A percentile compares a stretch with the other conserved stretches of the same genome.
These are phyloP conservation scores for Rhabdophis nuchalis DNA, from an alignment of 2,797 vertebrate genomes.

Conservation along the genomic window DNA sequence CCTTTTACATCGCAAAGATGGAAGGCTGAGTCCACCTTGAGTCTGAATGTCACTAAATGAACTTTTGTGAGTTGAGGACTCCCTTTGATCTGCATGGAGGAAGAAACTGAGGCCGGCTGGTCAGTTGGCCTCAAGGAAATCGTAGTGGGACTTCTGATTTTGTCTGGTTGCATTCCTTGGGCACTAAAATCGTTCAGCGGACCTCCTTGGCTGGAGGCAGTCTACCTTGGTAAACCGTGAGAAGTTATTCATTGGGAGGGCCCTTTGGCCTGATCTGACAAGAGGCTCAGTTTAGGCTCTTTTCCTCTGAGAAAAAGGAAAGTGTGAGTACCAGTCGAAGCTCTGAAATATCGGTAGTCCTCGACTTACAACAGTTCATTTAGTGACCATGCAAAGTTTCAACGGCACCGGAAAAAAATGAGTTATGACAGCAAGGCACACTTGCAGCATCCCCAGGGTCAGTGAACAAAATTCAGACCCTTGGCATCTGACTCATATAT, in stretches of 20 bases:
- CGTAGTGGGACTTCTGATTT: background rate
- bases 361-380: background rate
- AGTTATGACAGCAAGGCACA: background rate
- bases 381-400: background rate
- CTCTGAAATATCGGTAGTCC: background rate
- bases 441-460: background rate
- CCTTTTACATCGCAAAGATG: too few relatives aligned
- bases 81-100: background rate
- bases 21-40: too few relatives aligned
- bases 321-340: background rate
- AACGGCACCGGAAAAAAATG: background rate
- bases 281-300: background rate
- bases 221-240: background rate
- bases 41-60: background rate
- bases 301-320: background rate
- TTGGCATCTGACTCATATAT: background rate
- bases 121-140: background rate
- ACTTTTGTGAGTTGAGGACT: background rate
- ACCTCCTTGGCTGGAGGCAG: background rate
- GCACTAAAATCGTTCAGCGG: background rate
- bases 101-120: background rate
- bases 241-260: background rate
- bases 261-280: background rate
- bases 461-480: background rate
- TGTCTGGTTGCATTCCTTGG: background rate